A percentile compares a stretch with the other conserved stretches of the same genome.
Evolutionary conservation across 2,113 vertebrate species (phyloP).

Genomic region (Pseudopodoces humilis): DNA sequence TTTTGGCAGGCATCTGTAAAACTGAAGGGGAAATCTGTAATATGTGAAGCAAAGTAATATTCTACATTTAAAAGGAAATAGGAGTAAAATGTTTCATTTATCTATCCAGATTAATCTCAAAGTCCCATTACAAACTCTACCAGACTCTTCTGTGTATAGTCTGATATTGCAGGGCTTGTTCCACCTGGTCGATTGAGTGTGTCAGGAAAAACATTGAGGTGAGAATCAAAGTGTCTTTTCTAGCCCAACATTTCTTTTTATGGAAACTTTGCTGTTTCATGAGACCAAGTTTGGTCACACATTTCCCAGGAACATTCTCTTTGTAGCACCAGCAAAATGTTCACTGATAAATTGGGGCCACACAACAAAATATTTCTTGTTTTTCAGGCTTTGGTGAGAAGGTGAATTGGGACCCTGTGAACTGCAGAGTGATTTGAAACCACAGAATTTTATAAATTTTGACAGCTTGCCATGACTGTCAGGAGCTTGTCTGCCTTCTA

Average conservation of each 20-base stretch:
- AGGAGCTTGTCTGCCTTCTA: neutral
- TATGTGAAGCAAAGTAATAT: neutral
- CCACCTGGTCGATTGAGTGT: neutral
- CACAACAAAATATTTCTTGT: neutral
- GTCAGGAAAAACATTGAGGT: neutral
- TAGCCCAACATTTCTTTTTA: neutral
- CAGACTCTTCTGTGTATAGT: neutral
- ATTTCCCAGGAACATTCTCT: neutral
- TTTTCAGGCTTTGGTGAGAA: neutral
- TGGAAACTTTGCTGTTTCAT: neutral
- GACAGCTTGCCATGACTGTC: neutral
- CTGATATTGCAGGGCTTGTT: neutral
- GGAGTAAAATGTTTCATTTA: neutral
- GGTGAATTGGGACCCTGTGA: neutral
- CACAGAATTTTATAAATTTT: neutral
- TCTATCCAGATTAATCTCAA: neutral
- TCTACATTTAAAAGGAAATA: neutral
- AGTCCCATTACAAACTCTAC: neutral
- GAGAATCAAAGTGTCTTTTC: neutral
- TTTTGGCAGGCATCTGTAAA: neutral
- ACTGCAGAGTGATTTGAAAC: neutral
- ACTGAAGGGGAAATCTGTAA: neutral
- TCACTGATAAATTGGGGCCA: neutral
- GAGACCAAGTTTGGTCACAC: neutral
- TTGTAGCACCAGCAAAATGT: neutral